Conservation (phyloP, 1,140 invertebrate genomes). For the Marisa cornuarietis region DNA sequence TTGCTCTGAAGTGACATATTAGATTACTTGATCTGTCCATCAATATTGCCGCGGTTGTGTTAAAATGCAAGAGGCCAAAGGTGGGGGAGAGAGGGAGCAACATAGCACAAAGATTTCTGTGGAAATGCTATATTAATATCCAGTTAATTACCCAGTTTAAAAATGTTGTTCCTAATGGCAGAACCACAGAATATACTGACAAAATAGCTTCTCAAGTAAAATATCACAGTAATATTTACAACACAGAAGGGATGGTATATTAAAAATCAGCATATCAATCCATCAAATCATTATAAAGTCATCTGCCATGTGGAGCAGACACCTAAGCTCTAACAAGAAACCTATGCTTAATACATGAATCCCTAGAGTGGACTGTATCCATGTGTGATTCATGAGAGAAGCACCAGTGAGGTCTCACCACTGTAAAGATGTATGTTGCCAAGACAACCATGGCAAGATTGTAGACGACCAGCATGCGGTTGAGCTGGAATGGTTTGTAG, state of each 20-base stretch:
- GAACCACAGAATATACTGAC: not conserved
- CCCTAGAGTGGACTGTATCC: constrained; percentile 72
- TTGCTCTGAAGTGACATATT: no score
- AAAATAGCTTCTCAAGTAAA: no score
- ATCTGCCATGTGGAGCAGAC: no score
- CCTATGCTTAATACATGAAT: no score
- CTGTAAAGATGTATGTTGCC: constrained; percentile 83
- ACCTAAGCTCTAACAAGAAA: no score
- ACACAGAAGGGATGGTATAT: no score
- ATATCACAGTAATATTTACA: no score
- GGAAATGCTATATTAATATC: no score
- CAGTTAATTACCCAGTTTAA: no score
- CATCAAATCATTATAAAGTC: no score
- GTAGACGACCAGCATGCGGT: constrained; percentile 81
- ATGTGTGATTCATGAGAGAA: constrained; percentile 70
- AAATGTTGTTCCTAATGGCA: not conserved
- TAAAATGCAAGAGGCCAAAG: not conserved
- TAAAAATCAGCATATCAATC: no score
- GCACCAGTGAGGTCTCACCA: constrained; percentile 72
- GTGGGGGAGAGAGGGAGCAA: not conserved
- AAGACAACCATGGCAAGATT: constrained; percentile 84
- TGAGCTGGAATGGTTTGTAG: constrained; percentile 80
- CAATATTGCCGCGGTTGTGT: not conserved
- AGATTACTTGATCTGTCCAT: no score
- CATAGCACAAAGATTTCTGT: not conserved